Evolutionary conservation across 1,140 invertebrate genomes (phyloP), one percentile per base, ranked within the genome.

Genomic region (Steinernema feltiae): DNA sequence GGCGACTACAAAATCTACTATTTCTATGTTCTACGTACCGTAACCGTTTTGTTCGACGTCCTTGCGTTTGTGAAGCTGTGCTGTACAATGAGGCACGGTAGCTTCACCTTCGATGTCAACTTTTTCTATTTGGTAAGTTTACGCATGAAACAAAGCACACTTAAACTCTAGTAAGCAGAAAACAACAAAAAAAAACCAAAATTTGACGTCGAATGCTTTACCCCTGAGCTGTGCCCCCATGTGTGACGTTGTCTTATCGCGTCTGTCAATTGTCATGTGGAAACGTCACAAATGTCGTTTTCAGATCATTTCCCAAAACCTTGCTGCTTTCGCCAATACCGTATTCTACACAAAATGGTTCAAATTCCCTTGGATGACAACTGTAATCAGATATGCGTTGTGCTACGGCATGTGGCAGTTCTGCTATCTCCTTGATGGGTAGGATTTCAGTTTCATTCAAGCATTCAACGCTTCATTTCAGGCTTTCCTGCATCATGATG

Each of bases 91-190:
- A 63, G 53, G 24, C 7, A 27, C 24, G 7, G 24, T 7, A 63
- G 24, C 24, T n/a, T 63, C 7, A 15, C 53, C 3, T 63, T 63
- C 24, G 53, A 63, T 27, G 24, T 48, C 21, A 1, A 18, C 24
- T 31, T 76, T 48, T 32, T 78, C 70, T 18, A 78, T n/a, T 69
- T 76, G 46, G n/a, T 75, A 63, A 63, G 53, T n/a, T 63, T 3
- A 21, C 12, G 15, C 7, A 12, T 46, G 2, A 7, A 63, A 3
- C 7, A n/a, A n/a, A n/a, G 24, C 15, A 63, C 7, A 63, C 24
- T 7, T 7, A 18, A 41, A 63, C 7, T 15, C 24, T 7, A 41
- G 35, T 7, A 7, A 41, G 18, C 7, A 41, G 7, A 41, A 41
- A 41, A 7, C 7, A 18, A 7, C 7, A n/a, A n/a, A n/a, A n/a